phyloP scores from a whole-genome alignment of 2,888 invertebrate genomes.

The Yponomeuta malinellus region DNA sequence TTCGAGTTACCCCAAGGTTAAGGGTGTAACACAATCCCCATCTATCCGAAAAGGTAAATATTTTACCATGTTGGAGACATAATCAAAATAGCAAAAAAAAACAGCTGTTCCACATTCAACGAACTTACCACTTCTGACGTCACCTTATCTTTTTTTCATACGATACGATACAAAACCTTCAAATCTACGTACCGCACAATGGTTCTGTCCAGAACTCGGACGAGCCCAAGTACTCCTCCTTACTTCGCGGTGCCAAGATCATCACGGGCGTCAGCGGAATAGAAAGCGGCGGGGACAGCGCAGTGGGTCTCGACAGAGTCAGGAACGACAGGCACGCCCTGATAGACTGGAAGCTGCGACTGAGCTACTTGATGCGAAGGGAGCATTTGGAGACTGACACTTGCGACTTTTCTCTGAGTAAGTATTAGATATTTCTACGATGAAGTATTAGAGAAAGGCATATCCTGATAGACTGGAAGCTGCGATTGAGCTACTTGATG shows the following conservation, averaged over 20 bases:
- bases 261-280: slow-evolving; percentile 52
- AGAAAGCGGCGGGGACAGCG: slow-evolving; percentile 54
- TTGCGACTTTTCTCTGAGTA: slow-evolving; percentile 86
- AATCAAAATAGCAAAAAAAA: no score
- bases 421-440: slow-evolving; percentile 18
- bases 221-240: slow-evolving; percentile 73
- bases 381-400: slow-evolving; percentile 79
- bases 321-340: slow-evolving; percentile 81
- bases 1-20: no score
- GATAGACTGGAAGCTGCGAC: slow-evolving; percentile 88
- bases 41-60: no score
- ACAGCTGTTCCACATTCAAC: no score
- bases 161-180: no score
- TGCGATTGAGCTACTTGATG: slow-evolving; percentile 84
- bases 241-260: slow-evolving; percentile 76
- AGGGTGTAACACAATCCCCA: no score
- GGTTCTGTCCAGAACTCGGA: slow-evolving; percentile 62
- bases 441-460: slow-evolving; percentile 57
- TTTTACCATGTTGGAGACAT: no score
- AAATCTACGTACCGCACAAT: no score
- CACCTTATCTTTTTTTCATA: no score
- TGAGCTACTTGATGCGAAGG: slow-evolving; percentile 82
- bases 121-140: no score
- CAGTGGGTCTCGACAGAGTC: slow-evolving; percentile 69
- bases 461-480: slow-evolving; percentile 88